These are phyloP conservation scores for Vesta saturnalis DNA, from an alignment of 2,888 invertebrate species.

Conservation along the genomic window DNA sequence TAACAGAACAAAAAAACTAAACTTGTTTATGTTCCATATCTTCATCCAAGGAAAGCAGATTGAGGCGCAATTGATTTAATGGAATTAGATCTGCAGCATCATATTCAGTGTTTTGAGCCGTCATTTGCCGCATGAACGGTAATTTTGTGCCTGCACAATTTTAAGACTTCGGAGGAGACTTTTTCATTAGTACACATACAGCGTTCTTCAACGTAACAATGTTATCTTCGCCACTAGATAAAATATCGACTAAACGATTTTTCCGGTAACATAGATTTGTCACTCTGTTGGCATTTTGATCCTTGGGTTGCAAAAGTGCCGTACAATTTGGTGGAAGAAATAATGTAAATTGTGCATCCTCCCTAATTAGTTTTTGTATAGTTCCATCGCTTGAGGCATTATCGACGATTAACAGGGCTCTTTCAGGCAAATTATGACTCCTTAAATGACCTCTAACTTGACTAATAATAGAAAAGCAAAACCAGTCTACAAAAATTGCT, in stretches of 20 bases:
- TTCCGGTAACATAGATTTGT: background rate
- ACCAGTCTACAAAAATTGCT: background rate
- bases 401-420: background rate
- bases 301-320: background rate
- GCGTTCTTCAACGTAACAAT: background rate
- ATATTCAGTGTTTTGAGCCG: too few species aligned
- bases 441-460: background rate
- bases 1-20: too few species aligned
- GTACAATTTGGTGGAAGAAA: background rate
- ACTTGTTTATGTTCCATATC: too few species aligned
- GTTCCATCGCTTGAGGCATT: background rate
- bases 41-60: too few species aligned
- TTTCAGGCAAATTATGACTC: background rate
- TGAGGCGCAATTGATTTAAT: too few species aligned
- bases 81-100: too few species aligned
- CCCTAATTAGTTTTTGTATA: background rate
- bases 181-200: background rate
- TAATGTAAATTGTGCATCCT: background rate
- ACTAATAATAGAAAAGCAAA: background rate
- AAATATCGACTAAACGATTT: background rate
- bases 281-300: background rate
- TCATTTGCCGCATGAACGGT: too few species aligned
- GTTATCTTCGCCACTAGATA: background rate
- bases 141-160: background rate
- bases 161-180: background rate